Percentiles rank a stretch among this genome's conserved stretches.
Conservation (phyloP, 2,113 vertebrate species). For the Brachionichthys hirsutus region DNA sequence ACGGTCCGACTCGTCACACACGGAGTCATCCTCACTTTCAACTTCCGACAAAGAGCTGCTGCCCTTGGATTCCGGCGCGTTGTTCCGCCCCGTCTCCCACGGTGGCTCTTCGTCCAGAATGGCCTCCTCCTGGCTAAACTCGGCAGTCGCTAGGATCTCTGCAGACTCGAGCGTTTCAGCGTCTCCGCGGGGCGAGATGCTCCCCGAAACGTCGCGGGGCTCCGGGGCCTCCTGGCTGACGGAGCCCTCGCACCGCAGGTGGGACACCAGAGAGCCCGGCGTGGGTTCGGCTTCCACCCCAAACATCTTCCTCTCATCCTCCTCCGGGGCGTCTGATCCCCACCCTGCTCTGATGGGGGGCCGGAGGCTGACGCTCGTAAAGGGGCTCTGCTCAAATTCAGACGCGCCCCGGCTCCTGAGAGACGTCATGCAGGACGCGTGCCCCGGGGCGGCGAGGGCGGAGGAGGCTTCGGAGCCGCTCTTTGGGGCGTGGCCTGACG, state of each 20-base stretch:
- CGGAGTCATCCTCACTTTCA: constrained; percentile 27
- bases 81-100: constrained; percentile 21
- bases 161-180: not conserved
- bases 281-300: not conserved
- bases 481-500: constrained; percentile 31
- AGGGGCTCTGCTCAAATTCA: constrained; percentile 9
- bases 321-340: not conserved
- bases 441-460: constrained; percentile 17
- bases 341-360: constrained; percentile 57
- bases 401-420: constrained; percentile 10
- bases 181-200: constrained; percentile 3
- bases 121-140: constrained; percentile 2
- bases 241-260: not conserved
- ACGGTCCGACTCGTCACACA: not conserved
- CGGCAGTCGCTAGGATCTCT: not conserved
- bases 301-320: not conserved
- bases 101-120: constrained; percentile 61
- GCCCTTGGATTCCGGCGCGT: constrained; percentile 5
- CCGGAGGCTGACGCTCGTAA: constrained; percentile 41
- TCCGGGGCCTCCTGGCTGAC: constrained; percentile 1
- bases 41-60: constrained; percentile 36
- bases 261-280: not conserved
- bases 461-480: constrained; percentile 17
- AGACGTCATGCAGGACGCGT: not conserved
- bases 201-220: not conserved